Evolutionary conservation across 2,113 vertebrate species (phyloP).

Genomic region (Muntiacus muntjak): DNA sequence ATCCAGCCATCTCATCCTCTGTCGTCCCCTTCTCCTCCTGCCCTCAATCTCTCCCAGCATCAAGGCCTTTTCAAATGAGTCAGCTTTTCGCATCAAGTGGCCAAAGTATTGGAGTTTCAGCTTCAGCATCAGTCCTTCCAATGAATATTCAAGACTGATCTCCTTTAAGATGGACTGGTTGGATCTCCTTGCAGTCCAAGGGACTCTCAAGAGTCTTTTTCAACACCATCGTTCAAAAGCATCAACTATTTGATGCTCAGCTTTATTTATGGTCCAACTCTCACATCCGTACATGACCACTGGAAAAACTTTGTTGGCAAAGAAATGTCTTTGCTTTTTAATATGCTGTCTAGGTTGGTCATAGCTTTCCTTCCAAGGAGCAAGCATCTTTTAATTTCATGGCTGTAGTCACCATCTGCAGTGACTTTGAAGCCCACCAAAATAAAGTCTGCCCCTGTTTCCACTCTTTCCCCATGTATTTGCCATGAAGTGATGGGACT

Average conservation of each 20-base stretch:
- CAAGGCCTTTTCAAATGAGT: neutral
- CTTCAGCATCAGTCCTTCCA: too few species aligned
- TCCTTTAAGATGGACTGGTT: neutral
- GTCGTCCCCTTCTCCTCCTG: neutral
- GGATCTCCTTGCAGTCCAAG: neutral
- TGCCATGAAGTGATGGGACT: neutral
- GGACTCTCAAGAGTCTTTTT: neutral
- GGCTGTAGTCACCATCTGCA: neutral
- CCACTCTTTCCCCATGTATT: neutral
- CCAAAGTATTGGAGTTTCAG: too few species aligned
- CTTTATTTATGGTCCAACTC: neutral
- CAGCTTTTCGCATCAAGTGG: neutral
- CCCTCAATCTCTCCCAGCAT: neutral
- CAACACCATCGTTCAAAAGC: neutral
- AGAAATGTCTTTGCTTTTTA: neutral
- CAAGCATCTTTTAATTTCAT: neutral
- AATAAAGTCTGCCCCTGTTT: neutral
- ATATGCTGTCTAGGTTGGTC: neutral
- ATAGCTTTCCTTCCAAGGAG: neutral
- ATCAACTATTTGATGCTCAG: too few species aligned
- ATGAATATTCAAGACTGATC: neutral
- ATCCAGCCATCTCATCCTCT: neutral
- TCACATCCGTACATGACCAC: neutral
- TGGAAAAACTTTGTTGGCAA: neutral
- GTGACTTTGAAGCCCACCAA: neutral